These are phyloP conservation scores for Liodrosophila aerea DNA, from an alignment of 2,888 invertebrate genomes.

Conservation along the genomic window DNA sequence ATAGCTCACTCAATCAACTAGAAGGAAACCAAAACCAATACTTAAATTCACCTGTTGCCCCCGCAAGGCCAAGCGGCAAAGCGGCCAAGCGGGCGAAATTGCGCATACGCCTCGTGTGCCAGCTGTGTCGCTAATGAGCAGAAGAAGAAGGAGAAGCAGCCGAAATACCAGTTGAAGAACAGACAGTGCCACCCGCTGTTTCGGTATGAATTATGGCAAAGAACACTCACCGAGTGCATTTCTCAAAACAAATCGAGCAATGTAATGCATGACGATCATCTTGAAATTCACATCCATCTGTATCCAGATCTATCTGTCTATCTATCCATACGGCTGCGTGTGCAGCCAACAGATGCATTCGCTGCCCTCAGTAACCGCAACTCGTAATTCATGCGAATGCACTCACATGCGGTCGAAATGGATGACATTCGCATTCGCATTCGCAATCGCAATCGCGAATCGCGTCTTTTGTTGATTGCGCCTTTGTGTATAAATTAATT, in stretches of 20 bases:
- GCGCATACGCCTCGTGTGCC: conserved; percentile 4
- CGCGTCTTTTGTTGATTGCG: conserved; percentile 71
- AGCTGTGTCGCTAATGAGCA: not conserved
- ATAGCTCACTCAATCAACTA: conserved; percentile 1
- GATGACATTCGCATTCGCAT: conserved; percentile 15
- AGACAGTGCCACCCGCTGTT: conserved; percentile 27
- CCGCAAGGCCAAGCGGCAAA: not conserved
- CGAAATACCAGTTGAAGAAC: too few relatives aligned
- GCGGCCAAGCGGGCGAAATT: not conserved
- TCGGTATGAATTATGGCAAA: conserved; percentile 45
- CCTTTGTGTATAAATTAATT: conserved; percentile 82
- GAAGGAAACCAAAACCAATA: conserved; percentile 1
- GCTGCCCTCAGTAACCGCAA: conserved; percentile 48
- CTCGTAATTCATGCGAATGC: conserved; percentile 29
- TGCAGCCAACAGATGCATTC: conserved; percentile 49
- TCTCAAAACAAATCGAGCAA: conserved; percentile 50
- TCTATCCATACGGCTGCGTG: conserved; percentile 25
- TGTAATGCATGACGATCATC: conserved; percentile 34
- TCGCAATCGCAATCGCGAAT: conserved; percentile 30
- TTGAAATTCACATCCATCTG: conserved; percentile 30
- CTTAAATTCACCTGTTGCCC: conserved; percentile 7
- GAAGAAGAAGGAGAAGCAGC: not conserved
- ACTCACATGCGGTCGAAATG: conserved; percentile 25
- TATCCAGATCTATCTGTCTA: conserved; percentile 13
- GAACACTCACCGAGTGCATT: conserved; percentile 52